These are phyloP conservation scores for Trinectes maculatus DNA, from an alignment of 2,113 vertebrate genomes.

Conservation along the genomic window DNA sequence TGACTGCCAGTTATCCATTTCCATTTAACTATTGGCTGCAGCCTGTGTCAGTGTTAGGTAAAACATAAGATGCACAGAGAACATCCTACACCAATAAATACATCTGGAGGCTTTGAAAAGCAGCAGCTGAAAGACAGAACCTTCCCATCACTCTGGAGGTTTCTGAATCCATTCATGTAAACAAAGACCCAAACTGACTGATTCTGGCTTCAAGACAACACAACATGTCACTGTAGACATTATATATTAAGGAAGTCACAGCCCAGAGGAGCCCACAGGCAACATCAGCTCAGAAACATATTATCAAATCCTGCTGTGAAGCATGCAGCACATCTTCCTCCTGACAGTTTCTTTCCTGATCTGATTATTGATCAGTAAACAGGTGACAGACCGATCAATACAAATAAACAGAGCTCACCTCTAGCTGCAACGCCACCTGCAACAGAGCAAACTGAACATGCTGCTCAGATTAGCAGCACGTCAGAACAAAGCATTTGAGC, in stretches of 20 bases:
- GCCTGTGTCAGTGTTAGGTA: not conserved
- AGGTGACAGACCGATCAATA: not conserved
- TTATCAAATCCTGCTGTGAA: no score
- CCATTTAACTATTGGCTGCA: not conserved
- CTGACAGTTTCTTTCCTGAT: not conserved
- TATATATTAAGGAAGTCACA: constrained; percentile 53
- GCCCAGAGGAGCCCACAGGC: constrained; percentile 9
- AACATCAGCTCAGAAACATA: constrained; percentile 25
- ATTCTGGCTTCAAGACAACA: constrained; percentile 32
- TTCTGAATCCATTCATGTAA: not conserved
- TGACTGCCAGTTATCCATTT: not conserved
- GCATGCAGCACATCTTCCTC: not conserved
- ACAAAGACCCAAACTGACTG: constrained; percentile 23
- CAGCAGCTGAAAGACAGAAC: not conserved
- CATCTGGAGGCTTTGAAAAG: constrained; percentile 16
- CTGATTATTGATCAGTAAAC: not conserved
- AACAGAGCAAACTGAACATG: constrained; percentile 20
- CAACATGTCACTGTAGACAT: constrained; percentile 57
- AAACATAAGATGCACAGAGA: not conserved
- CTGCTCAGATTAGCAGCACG: constrained; percentile 38
- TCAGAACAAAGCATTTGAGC: constrained; percentile 59
- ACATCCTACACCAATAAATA: not conserved
- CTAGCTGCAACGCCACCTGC: constrained; percentile 11
- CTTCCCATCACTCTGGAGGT: not conserved
- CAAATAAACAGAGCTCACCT: not conserved